phyloP scores from a whole-genome alignment of 2,888 invertebrate genomes.

The Eupithecia exiguata region DNA sequence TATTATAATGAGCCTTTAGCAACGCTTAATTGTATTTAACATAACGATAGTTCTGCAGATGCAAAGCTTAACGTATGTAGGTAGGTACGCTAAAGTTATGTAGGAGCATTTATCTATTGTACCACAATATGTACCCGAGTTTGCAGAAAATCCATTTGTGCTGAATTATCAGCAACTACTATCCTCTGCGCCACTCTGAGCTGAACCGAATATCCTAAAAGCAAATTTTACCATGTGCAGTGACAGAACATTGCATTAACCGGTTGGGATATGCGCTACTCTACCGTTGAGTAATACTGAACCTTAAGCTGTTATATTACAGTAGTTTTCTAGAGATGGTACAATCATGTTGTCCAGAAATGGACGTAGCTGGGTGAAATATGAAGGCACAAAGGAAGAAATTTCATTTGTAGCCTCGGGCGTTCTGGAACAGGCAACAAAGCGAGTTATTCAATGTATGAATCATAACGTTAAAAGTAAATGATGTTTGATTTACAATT shows the following conservation, averaged over 20 bases:
- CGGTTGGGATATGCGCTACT: constrained; percentile 38
- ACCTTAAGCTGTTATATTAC: constrained; percentile 56
- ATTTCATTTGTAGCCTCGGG: constrained; percentile 70
- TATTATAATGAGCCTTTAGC: too few relatives aligned
- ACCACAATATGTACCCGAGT: constrained; percentile 55
- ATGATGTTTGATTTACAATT: constrained; percentile 31
- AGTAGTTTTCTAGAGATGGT: constrained; percentile 44
- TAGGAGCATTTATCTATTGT: constrained; percentile 35
- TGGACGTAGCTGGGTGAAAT: constrained; percentile 68
- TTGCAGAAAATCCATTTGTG: constrained; percentile 62
- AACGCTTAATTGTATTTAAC: too few relatives aligned
- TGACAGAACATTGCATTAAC: constrained; percentile 63
- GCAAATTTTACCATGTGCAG: constrained; percentile 68
- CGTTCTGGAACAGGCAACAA: constrained; percentile 52
- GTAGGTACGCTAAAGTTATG: constrained; percentile 9
- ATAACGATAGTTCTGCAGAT: constrained; percentile 25
- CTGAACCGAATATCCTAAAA: constrained; percentile 64
- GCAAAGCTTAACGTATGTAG: constrained; percentile 48
- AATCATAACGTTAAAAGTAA: constrained; percentile 52
- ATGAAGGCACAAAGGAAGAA: constrained; percentile 74
- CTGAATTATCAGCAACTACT: constrained; percentile 66
- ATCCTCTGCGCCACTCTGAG: constrained; percentile 50
- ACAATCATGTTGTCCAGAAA: constrained; percentile 54
- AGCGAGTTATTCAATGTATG: constrained; percentile 58
- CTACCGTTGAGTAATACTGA: constrained; percentile 51